Percentiles rank a stretch among this genome's conserved stretches.
Evolutionary conservation across 2,888 invertebrate species (phyloP).

Genomic region (Flabesymbios commensalis): DNA sequence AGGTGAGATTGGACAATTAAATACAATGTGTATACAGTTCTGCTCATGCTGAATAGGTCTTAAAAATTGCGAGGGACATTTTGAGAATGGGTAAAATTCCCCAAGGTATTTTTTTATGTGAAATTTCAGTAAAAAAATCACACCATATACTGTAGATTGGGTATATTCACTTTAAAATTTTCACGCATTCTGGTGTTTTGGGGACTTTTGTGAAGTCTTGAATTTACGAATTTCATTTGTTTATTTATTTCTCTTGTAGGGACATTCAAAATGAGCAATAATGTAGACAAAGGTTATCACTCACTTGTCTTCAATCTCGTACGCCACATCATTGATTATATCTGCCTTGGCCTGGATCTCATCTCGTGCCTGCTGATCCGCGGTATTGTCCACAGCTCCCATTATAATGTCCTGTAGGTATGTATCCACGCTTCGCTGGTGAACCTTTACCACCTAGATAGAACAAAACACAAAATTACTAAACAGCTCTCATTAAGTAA

Average conservation of each 20-base stretch:
- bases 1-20: background rate
- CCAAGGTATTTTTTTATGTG: too few relatives aligned
- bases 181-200: background rate
- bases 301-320: slow-evolving; percentile 60
- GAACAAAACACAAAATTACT: slow-evolving; percentile 1
- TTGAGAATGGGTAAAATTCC: too few relatives aligned
- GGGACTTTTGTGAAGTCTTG: too few relatives aligned
- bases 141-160: background rate
- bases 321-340: slow-evolving; percentile 67
- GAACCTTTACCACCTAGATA: slow-evolving; percentile 66
- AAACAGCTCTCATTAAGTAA: too few relatives aligned
- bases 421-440: slow-evolving; percentile 68
- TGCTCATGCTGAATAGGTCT: too few relatives aligned
- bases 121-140: too few relatives aligned
- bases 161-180: background rate
- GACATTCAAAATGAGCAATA: background rate
- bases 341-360: slow-evolving; percentile 67
- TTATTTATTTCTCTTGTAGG: too few relatives aligned
- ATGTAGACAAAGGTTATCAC: background rate
- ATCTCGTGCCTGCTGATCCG: slow-evolving; percentile 66
- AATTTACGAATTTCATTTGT: too few relatives aligned
- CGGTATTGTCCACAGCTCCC: slow-evolving; percentile 68
- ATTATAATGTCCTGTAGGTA: slow-evolving; percentile 71
- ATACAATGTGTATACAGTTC: background rate
- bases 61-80: background rate